These are phyloP conservation scores for Microcebus ravelobensis DNA, from an alignment of 2,113 vertebrate species.

Conservation along the genomic window DNA sequence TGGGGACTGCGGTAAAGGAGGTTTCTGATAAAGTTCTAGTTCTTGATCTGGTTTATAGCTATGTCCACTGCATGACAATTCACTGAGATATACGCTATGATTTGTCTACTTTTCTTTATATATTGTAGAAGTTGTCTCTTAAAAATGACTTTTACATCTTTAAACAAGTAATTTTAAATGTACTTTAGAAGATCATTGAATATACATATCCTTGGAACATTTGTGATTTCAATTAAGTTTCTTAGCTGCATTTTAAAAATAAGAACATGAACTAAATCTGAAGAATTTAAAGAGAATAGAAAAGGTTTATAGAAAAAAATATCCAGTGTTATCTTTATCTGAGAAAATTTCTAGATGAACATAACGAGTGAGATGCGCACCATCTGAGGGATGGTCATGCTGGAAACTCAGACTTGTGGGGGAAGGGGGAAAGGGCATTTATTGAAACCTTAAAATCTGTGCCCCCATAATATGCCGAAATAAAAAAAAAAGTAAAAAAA, in stretches of 20 bases:
- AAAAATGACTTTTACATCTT: background rate
- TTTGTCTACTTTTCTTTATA: background rate
- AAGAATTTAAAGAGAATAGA: constrained; percentile 9
- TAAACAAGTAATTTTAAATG: background rate
- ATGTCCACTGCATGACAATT: background rate
- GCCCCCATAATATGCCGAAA: too few species aligned
- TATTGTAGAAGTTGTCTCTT: background rate
- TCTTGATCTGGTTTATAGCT: background rate
- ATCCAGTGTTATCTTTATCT: background rate
- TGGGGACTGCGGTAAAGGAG: too few species aligned
- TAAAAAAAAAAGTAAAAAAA: too few species aligned
- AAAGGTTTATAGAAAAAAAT: background rate
- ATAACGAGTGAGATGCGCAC: too few species aligned
- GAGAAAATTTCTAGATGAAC: too few species aligned
- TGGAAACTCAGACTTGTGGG: too few species aligned
- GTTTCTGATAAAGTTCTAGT: background rate
- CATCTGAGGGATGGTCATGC: too few species aligned
- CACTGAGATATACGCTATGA: background rate
- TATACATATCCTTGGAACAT: background rate
- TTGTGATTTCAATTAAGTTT: constrained; percentile 27
- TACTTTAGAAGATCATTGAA: background rate
- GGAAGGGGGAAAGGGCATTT: too few species aligned
- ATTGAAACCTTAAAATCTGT: too few species aligned
- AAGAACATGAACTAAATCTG: background rate
- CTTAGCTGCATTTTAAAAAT: background rate